Conservation (phyloP, 2,113 vertebrate genomes). For the Phylloscopus whistleri region DNA sequence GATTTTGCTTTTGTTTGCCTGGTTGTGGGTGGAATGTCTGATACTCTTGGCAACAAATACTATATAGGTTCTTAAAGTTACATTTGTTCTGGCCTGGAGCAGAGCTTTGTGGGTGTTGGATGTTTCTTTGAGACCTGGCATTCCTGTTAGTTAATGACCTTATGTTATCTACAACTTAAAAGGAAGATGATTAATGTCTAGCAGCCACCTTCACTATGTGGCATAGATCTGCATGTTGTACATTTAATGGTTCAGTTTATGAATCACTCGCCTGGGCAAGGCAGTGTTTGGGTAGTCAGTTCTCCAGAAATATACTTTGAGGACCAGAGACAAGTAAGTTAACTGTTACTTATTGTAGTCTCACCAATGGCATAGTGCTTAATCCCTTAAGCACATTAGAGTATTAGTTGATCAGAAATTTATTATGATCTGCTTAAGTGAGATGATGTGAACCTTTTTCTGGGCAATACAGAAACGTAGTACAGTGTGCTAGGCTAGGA, state of each 20-base stretch:
- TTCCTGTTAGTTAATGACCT: slow-evolving; percentile 8
- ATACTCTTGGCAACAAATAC: background rate
- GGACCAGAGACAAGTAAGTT: background rate
- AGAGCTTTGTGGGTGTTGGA: background rate
- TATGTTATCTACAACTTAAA: background rate
- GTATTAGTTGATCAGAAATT: background rate
- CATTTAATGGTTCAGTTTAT: background rate
- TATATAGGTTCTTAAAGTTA: background rate
- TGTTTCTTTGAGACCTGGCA: background rate
- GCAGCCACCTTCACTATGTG: background rate
- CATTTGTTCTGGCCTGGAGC: slow-evolving; percentile 36
- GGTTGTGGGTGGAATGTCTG: slow-evolving; percentile 47
- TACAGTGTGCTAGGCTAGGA: background rate
- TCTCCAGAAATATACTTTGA: background rate
- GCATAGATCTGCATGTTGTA: background rate
- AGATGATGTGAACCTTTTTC: background rate
- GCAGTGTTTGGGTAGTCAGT: background rate
- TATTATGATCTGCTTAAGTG: background rate
- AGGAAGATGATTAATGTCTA: background rate
- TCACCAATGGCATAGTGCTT: background rate
- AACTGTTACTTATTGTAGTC: background rate
- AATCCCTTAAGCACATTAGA: background rate
- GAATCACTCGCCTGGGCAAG: background rate
- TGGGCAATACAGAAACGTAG: background rate
- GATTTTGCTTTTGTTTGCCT: slow-evolving; percentile 39